Conservation (phyloP, 1,140 invertebrate species). For the Cyphomyrmex costatus region DNA sequence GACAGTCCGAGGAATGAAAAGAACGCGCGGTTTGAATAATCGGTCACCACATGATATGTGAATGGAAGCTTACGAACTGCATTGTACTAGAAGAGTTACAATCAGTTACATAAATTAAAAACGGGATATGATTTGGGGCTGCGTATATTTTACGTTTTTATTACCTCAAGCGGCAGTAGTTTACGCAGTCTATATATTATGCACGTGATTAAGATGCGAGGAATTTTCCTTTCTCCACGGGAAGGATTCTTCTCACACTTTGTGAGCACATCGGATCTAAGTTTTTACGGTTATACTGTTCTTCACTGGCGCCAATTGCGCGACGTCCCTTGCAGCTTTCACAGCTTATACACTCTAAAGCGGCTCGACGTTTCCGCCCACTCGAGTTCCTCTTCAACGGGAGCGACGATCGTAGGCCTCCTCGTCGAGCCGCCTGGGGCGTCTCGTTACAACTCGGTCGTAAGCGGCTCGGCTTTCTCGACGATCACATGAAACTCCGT, state of each 20-base stretch:
- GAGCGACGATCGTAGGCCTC: conserved; percentile 45
- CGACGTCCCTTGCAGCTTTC: conserved; percentile 77
- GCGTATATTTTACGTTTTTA: conserved; percentile 18
- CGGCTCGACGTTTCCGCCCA: conserved; percentile 67
- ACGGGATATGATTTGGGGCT: neutral
- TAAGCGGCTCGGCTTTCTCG: conserved; percentile 92
- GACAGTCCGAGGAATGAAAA: neutral
- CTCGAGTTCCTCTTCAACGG: conserved; percentile 67
- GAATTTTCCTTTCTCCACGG: neutral
- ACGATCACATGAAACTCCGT: conserved; percentile 94
- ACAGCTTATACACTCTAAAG: conserved; percentile 84
- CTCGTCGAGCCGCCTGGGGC: conserved; percentile 75
- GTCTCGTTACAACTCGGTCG: conserved; percentile 91
- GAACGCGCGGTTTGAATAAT: conserved; percentile 61
- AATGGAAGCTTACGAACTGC: conserved; percentile 78
- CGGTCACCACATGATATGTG: conserved; percentile 73
- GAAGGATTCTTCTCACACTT: neutral
- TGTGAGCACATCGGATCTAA: conserved; percentile 7
- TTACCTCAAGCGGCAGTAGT: conserved; percentile 11
- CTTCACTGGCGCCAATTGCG: neutral
- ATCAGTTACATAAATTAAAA: conserved; percentile 60
- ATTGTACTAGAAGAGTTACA: conserved; percentile 74
- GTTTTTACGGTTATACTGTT: conserved; percentile 54
- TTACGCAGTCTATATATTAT: neutral
- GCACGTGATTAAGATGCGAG: neutral